These are phyloP conservation scores for Hypsibius dujardini DNA, from an alignment of 1,140 invertebrate species.

Conservation along the genomic window DNA sequence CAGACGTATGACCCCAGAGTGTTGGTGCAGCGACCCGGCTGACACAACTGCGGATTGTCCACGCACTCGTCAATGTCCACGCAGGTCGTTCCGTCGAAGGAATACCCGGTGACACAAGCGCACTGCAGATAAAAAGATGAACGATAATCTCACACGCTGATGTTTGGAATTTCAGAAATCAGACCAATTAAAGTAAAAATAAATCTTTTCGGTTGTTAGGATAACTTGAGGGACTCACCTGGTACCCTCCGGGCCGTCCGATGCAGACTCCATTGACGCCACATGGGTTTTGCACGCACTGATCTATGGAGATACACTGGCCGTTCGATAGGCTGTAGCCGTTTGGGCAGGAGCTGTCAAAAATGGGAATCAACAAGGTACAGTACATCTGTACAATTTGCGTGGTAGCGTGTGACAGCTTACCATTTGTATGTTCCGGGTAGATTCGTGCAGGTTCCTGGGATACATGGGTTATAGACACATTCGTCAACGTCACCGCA, in stretches of 20 bases:
- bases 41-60: constrained; percentile 47
- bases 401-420: too few relatives aligned
- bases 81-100: background rate
- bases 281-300: constrained; percentile 56
- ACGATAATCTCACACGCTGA: too few relatives aligned
- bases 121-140: too few relatives aligned
- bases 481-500: constrained; percentile 35
- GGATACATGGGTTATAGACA: constrained; percentile 35
- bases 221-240: too few relatives aligned
- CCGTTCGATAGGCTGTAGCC: constrained; percentile 35
- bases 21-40: constrained; percentile 45
- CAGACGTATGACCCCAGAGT: constrained; percentile 40
- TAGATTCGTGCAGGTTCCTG: constrained; percentile 48
- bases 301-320: constrained; percentile 62
- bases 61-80: constrained; percentile 52
- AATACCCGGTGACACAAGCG: constrained; percentile 4
- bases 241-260: background rate
- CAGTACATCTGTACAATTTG: too few relatives aligned
- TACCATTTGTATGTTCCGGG: constrained; percentile 30
- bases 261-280: constrained; percentile 39
- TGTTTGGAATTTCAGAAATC: too few relatives aligned
- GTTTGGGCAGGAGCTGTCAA: constrained; percentile 33
- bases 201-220: too few relatives aligned
- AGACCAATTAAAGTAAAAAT: too few relatives aligned
- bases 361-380: too few relatives aligned